Evolutionary conservation across 2,888 invertebrate species (phyloP).

Genomic region (Eudasyphora cyanicolor): DNA sequence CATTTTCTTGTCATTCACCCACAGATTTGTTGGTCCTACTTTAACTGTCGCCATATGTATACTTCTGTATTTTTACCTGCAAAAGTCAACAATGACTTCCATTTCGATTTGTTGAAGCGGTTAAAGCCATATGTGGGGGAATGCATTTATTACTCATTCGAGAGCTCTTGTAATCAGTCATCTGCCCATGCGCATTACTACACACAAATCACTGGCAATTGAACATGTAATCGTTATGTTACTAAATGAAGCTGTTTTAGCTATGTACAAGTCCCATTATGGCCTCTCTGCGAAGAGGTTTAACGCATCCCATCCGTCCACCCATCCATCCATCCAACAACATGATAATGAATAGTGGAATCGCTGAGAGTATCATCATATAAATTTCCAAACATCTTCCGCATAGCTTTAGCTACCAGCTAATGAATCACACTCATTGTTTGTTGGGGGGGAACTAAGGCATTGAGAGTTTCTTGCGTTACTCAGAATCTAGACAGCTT

Average conservation of each 20-base stretch:
- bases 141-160: neutral
- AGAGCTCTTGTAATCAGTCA: neutral
- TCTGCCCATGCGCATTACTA: neutral
- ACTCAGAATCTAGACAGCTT: neutral
- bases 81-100: neutral
- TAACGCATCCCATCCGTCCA: neutral
- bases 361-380: no score
- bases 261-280: neutral
- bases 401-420: no score
- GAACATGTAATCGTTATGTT: constrained; percentile 18
- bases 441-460: neutral
- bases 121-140: neutral
- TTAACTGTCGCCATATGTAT: neutral
- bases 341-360: no score
- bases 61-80: neutral
- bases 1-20: constrained; percentile 15
- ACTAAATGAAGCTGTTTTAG: constrained; percentile 9
- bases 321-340: no score
- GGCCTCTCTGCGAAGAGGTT: constrained; percentile 16
- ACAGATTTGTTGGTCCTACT: neutral
- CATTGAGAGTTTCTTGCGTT: constrained; percentile 7
- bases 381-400: no score
- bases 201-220: neutral
- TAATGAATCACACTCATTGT: neutral
- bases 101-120: neutral